Base-by-base conservation (phyloP, 2,113 vertebrate genomes). In the Pterocles orientalis region DNA sequence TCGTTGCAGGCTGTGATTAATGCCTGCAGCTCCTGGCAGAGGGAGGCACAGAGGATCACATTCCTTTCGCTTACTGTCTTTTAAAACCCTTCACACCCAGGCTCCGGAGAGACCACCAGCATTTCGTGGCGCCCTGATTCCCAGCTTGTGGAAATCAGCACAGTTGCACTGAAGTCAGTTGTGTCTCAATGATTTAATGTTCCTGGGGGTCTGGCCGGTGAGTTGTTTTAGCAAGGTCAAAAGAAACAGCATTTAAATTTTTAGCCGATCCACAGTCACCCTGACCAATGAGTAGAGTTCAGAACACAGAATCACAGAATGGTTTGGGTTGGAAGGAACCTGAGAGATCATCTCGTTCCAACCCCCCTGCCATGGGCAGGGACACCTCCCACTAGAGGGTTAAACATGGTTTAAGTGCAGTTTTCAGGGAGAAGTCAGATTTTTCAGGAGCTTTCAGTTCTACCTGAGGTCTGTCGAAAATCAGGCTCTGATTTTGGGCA, bases 71-170 rank as follows among this genome's bases (percentile, higher is more conserved):
- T 45, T 70, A 33, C 51, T 48, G 12, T 50, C 43, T 92, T 80
- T 79, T 36, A 72, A 68, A 82, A 68, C 33, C n/a, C 60, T 71
- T 87, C 57, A 47, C 68, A 53, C 36, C 12, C 36, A 53, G 26
- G 24, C 47, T 88, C 56, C 23, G 2, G 28, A 50, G 56, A 60
- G 18, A 48, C 87, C 78, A 43, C 19, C 25, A 6, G 83, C 70
- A 12, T 68, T 85, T 85, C 8, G 2, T 16, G 29, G 51, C 0
- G 0, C 10, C 1, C 1, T 2, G 3, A 20, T 51, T 79, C 47
- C 28, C 14, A 9, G 36, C 47, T 66, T 33, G 21, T 33, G 43
- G 34, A 75, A 82, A 76, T 51, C 47, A 45, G 24, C 16, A 12
- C 1, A 1, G 9, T 56, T 78, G 54, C 33, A 8, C 12, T 33